A percentile compares a stretch with the other conserved stretches of the same genome.
Conservation (phyloP, 92 coral and sea anemone genomes). For the Epizoanthus stellaris region DNA sequence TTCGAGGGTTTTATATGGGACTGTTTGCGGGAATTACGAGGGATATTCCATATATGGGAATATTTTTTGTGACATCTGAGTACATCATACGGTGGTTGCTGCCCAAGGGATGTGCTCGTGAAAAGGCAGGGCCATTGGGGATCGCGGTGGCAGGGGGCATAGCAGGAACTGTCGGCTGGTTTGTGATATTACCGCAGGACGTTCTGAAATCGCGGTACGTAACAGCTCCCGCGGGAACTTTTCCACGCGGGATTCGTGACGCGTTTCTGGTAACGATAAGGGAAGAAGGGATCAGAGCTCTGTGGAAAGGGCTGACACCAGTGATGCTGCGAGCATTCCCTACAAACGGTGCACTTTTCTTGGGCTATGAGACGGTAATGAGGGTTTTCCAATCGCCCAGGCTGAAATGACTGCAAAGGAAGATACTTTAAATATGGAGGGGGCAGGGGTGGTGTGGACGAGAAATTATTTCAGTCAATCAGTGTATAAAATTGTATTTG, state of each 20-base stretch:
- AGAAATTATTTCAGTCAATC: too few relatives aligned
- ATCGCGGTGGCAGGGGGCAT: constrained; percentile 81
- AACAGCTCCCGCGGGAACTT: constrained; percentile 84
- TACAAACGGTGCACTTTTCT: constrained; percentile 73
- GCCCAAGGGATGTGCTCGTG: constrained; percentile 68
- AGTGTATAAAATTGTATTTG: too few relatives aligned
- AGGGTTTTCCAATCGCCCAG: constrained; percentile 14
- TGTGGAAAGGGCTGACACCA: constrained; percentile 88
- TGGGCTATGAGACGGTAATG: constrained; percentile 85
- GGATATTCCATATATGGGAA: constrained; percentile 70
- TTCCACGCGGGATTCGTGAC: constrained; percentile 82
- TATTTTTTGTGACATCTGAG: constrained; percentile 81
- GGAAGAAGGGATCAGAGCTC: constrained; percentile 69
- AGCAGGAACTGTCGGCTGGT: constrained; percentile 86
- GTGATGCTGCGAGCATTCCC: constrained; percentile 83
- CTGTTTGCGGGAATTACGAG: constrained; percentile 69
- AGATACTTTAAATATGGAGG: too few relatives aligned
- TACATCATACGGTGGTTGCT: constrained; percentile 47
- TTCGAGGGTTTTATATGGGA: constrained; percentile 76
- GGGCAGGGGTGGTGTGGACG: too few relatives aligned
- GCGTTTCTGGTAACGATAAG: constrained; percentile 58
- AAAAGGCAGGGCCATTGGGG: constrained; percentile 70
- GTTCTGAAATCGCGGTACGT: constrained; percentile 78
- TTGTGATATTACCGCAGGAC: constrained; percentile 76
- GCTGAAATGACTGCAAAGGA: too few relatives aligned